Conservation (phyloP, 2,888 invertebrate species). For the Capitulum mitella region DNA sequence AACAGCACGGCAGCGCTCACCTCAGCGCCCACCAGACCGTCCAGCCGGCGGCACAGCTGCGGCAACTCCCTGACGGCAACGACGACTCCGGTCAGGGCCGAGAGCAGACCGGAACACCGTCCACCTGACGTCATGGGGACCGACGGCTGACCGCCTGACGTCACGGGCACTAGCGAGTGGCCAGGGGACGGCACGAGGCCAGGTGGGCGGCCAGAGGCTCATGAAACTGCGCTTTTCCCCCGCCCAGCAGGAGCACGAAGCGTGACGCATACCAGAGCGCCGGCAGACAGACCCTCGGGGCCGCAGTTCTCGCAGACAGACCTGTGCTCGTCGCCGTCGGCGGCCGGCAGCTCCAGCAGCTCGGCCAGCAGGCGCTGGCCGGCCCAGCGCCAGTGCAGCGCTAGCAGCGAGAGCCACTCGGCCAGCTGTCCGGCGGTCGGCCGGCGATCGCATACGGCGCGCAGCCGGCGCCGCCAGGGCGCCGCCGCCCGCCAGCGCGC, state of each 20-base stretch:
- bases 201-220: too few species aligned
- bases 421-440: neutral
- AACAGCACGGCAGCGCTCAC: neutral
- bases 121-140: too few species aligned
- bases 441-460: neutral
- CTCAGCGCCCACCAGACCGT: neutral
- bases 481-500: neutral
- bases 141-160: too few species aligned
- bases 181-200: too few species aligned
- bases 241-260: neutral
- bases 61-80: neutral
- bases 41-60: neutral
- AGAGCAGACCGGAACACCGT: too few species aligned
- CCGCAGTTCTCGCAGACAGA: too few species aligned
- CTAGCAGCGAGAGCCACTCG: constrained; percentile 30
- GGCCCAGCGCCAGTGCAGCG: constrained; percentile 35
- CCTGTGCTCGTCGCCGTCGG: too few species aligned
- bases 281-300: too few species aligned
- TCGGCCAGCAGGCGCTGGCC: constrained; percentile 29
- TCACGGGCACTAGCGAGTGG: too few species aligned
- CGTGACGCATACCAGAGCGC: too few species aligned
- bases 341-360: neutral
- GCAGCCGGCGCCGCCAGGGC: neutral
- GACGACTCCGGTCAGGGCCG: too few species aligned
- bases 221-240: too few species aligned